These are phyloP conservation scores for Anneissia japonica DNA, from an alignment of 35 echinoderm and acorn worm species.

Conservation along the genomic window DNA sequence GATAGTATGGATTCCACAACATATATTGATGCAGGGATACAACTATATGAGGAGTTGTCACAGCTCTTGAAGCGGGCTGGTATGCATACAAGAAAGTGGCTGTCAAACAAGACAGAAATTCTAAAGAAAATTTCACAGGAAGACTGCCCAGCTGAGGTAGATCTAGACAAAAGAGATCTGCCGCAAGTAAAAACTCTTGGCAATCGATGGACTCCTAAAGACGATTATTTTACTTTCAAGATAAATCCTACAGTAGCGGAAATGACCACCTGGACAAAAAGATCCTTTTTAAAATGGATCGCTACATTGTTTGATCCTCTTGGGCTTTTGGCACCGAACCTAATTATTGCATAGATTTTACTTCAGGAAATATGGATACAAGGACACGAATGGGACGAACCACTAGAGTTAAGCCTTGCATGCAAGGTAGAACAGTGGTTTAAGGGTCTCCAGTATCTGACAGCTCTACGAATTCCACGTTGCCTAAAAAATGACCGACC, in stretches of 20 bases:
- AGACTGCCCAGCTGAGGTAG: constrained; percentile 3
- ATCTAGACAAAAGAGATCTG: constrained; percentile 11
- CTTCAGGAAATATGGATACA: too few relatives aligned
- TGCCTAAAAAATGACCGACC: background rate
- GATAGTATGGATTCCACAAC: background rate
- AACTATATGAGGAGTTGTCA: background rate
- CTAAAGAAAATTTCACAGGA: constrained; percentile 2
- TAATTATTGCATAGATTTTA: too few relatives aligned
- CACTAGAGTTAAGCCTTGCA: background rate
- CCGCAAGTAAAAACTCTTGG: constrained; percentile 19
- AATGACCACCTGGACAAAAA: background rate
- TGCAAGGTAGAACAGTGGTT: background rate
- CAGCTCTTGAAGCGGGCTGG: background rate
- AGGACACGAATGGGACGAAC: background rate
- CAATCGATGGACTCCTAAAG: background rate
- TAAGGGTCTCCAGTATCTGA: background rate
- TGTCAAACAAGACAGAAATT: background rate
- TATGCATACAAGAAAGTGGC: background rate
- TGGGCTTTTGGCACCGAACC: too few relatives aligned
- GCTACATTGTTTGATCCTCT: too few relatives aligned
- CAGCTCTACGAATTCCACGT: background rate
- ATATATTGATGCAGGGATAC: background rate
- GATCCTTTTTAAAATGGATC: too few relatives aligned
- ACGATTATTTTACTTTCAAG: background rate
- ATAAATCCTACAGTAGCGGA: background rate